Percentiles rank a stretch among this genome's conserved stretches.
phyloP scores from a whole-genome alignment of 2,888 invertebrate genomes.

The Lymantria dispar region DNA sequence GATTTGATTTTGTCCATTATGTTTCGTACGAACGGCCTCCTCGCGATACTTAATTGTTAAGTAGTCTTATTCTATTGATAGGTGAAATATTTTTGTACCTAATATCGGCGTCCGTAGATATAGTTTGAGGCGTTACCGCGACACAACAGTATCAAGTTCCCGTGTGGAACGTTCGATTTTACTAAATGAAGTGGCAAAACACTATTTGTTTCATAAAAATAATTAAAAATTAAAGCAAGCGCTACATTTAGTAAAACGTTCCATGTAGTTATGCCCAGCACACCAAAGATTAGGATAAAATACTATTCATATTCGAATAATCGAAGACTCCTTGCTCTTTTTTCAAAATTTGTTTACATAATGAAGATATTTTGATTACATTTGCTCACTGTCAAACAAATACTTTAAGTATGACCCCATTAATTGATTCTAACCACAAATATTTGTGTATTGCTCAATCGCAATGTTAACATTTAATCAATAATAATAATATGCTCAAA shows the following conservation, averaged over 20 bases:
- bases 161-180: slow-evolving; percentile 47
- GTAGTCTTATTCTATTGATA: slow-evolving; percentile 80
- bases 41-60: slow-evolving; percentile 79
- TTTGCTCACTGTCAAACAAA: slow-evolving; percentile 55
- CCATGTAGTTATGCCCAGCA: slow-evolving; percentile 67
- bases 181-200: slow-evolving; percentile 43
- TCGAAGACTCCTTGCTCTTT: slow-evolving; percentile 43
- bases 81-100: slow-evolving; percentile 82
- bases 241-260: slow-evolving; percentile 40
- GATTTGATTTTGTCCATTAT: slow-evolving; percentile 35
- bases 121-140: slow-evolving; percentile 73
- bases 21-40: slow-evolving; percentile 53
- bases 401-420: slow-evolving; percentile 58
- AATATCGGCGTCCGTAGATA: slow-evolving; percentile 72
- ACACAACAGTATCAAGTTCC: slow-evolving; percentile 55
- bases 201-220: slow-evolving; percentile 1
- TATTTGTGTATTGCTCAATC: slow-evolving; percentile 68
- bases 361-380: slow-evolving; percentile 13
- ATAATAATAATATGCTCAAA: slow-evolving; percentile 70
- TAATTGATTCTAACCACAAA: slow-evolving; percentile 57
- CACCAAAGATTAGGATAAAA: slow-evolving; percentile 79
- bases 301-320: slow-evolving; percentile 54
- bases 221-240: not conserved
- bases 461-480: slow-evolving; percentile 60
- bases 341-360: slow-evolving; percentile 44